Evolutionary conservation across 2,888 invertebrate genomes (phyloP).

Genomic region (Limnephilus auricula): DNA sequence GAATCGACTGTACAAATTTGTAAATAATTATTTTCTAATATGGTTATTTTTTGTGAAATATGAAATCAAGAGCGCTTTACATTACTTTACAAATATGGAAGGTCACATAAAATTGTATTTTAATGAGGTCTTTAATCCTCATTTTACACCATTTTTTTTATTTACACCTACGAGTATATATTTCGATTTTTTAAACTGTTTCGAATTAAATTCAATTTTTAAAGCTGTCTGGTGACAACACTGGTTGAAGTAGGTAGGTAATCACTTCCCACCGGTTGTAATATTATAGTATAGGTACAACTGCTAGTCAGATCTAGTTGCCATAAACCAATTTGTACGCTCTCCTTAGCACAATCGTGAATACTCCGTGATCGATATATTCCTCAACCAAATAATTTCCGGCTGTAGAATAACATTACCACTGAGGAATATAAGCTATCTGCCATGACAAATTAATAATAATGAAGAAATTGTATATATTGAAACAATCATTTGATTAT

Average conservation of each 20-base stretch:
- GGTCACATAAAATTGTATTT: too few relatives aligned
- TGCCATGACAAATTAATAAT: background rate
- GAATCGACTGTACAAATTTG: too few relatives aligned
- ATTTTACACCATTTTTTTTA: too few relatives aligned
- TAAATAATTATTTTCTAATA: too few relatives aligned
- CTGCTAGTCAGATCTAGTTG: background rate
- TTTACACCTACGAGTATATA: too few relatives aligned
- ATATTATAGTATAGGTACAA: background rate
- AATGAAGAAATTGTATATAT: background rate
- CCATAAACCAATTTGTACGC: constrained; percentile 36
- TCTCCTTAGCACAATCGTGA: constrained; percentile 40
- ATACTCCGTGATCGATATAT: background rate
- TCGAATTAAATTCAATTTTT: too few relatives aligned
- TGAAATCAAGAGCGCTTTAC: too few relatives aligned
- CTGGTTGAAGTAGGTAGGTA: background rate
- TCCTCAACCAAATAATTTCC: background rate
- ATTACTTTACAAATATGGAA: too few relatives aligned
- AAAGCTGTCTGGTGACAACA: background rate
- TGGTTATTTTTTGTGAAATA: too few relatives aligned
- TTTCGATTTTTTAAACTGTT: too few relatives aligned
- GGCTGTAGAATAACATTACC: constrained; percentile 34
- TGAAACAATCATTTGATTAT: too few relatives aligned
- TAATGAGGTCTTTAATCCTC: too few relatives aligned
- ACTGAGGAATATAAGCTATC: background rate
- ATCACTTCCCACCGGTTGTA: background rate